Conservation (phyloP, 2,888 invertebrate genomes). For the Cryptocheilus praepositus region DNA sequence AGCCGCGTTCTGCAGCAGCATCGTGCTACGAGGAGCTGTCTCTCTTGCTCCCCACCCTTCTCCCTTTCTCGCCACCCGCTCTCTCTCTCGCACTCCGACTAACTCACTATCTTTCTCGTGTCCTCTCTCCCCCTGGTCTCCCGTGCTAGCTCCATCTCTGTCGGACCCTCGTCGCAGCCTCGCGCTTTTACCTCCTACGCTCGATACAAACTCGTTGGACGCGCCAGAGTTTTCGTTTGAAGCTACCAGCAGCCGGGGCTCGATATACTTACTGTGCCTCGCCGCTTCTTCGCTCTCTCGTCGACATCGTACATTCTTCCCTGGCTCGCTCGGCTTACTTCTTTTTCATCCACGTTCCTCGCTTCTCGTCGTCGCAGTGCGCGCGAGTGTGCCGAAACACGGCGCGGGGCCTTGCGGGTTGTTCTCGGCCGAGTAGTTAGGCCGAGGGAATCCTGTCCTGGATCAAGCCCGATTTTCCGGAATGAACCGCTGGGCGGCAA, state of each 20-base stretch:
- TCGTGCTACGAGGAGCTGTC: conserved; percentile 41
- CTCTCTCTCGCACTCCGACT: conserved; percentile 18
- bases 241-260: conserved; percentile 43
- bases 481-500: no score
- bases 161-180: conserved; percentile 33
- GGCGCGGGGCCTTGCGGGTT: no score
- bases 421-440: no score
- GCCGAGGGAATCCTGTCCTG: no score
- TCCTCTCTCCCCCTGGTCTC: conserved; percentile 19
- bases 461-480: no score
- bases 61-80: conserved; percentile 22
- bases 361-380: conserved; percentile 7
- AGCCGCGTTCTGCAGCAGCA: conserved; percentile 52
- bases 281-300: conserved; percentile 25
- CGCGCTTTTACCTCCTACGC: conserved; percentile 58
- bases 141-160: conserved; percentile 28
- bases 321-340: not conserved
- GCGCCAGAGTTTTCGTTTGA: conserved; percentile 57
- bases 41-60: conserved; percentile 21
- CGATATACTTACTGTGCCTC: not conserved
- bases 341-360: not conserved
- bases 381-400: no score
- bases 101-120: conserved; percentile 4
- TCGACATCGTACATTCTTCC: conserved; percentile 12
- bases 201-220: conserved; percentile 59